Conservation (phyloP, 2,888 invertebrate species). For the Diploptera punctata region DNA sequence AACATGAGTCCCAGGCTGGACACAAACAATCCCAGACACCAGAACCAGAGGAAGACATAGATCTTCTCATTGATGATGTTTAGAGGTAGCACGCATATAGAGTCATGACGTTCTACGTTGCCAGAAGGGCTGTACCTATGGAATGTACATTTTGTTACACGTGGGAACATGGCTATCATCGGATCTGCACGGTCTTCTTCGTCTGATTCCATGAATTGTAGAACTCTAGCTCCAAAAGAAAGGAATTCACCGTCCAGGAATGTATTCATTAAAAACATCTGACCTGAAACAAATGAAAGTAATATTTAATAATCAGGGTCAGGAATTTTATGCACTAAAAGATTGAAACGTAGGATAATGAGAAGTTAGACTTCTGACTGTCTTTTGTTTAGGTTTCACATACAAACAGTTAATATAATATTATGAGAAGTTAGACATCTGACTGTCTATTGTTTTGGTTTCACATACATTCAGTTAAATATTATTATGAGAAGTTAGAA, state of each 20-base stretch:
- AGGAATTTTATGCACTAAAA: too few species aligned
- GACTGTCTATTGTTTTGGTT: too few species aligned
- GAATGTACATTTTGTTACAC: slow-evolving; percentile 95
- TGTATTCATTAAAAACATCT: slow-evolving; percentile 94
- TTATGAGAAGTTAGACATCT: too few species aligned
- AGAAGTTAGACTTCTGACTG: too few species aligned
- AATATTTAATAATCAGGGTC: too few species aligned
- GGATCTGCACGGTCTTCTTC: slow-evolving; percentile 92
- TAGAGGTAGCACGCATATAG: slow-evolving; percentile 89
- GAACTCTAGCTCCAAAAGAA: slow-evolving; percentile 89
- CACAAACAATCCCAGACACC: slow-evolving; percentile 88
- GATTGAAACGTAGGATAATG: too few species aligned
- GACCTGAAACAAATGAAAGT: slow-evolving; percentile 71
- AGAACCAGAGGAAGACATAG: slow-evolving; percentile 95
- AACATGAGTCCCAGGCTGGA: slow-evolving; percentile 84
- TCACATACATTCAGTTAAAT: too few species aligned
- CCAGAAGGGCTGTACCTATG: slow-evolving; percentile 92
- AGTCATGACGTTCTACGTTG: slow-evolving; percentile 75
- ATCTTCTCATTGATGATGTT: slow-evolving; percentile 97
- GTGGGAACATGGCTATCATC: slow-evolving; percentile 92
- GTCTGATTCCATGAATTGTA: slow-evolving; percentile 89
- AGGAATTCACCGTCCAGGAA: slow-evolving; percentile 96
- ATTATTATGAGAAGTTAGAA: too few species aligned
- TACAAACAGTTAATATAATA: too few species aligned
- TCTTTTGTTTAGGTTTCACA: too few species aligned